These are phyloP conservation scores for Uloborus diversus DNA, from an alignment of 1,140 invertebrate genomes.

Conservation along the genomic window DNA sequence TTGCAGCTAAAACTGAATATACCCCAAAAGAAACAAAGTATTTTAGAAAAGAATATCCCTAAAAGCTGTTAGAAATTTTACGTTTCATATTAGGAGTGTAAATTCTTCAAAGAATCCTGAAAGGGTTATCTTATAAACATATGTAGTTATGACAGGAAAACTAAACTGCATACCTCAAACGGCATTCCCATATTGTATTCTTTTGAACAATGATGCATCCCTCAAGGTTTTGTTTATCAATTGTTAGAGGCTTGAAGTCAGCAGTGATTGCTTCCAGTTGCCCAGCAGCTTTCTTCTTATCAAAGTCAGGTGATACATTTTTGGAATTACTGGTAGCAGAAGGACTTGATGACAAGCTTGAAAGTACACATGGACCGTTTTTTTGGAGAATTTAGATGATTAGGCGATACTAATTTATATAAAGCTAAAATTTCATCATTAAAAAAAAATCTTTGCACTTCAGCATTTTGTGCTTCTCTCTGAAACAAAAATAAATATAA, in stretches of 20 bases:
- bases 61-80: too few relatives aligned
- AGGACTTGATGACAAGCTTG: background rate
- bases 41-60: too few relatives aligned
- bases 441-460: conserved; percentile 65
- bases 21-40: too few relatives aligned
- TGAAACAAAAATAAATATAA: conserved; percentile 59
- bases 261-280: too few relatives aligned
- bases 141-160: too few relatives aligned
- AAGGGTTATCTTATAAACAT: too few relatives aligned
- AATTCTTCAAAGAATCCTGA: too few relatives aligned
- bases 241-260: background rate
- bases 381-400: background rate
- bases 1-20: too few relatives aligned
- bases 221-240: conserved; percentile 20
- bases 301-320: background rate
- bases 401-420: conserved; percentile 28
- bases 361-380: background rate
- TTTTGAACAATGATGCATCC: conserved; percentile 77
- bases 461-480: conserved; percentile 63
- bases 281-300: too few relatives aligned
- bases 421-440: conserved; percentile 63
- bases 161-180: conserved; percentile 76
- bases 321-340: background rate
- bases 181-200: conserved; percentile 74
- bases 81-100: too few relatives aligned